A percentile compares a stretch with the other conserved stretches of the same genome.
phyloP scores from a whole-genome alignment of 2,797 vertebrate genomes.

The Melanotaenia pygmaea region DNA sequence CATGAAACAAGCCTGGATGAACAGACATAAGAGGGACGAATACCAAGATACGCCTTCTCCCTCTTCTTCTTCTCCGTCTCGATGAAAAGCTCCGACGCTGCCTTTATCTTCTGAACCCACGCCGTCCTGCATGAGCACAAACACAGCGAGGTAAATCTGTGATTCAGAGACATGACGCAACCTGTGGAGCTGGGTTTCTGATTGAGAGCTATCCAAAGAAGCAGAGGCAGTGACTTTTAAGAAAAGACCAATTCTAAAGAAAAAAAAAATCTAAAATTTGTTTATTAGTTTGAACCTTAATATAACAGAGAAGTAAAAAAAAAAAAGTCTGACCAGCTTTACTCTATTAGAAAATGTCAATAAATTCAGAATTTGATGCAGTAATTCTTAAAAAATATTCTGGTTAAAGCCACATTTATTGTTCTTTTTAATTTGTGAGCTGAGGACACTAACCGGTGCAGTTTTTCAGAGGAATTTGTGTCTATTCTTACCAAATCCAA shows the following conservation, averaged over 20 bases:
- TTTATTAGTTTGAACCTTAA: background rate
- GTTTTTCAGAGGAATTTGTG: no score
- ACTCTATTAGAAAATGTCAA: background rate
- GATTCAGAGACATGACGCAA: background rate
- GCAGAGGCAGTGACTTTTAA: no score
- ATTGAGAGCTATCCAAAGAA: no score
- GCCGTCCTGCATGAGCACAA: constrained; percentile 87
- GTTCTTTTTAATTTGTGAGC: background rate
- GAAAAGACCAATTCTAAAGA: no score
- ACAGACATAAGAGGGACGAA: no score
- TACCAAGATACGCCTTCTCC: constrained; percentile 97
- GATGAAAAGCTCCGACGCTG: constrained; percentile 97
- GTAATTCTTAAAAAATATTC: background rate
- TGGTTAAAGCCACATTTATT: no score
- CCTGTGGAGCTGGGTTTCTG: background rate
- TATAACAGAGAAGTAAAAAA: no score
- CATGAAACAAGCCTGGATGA: background rate
- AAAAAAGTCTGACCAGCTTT: background rate
- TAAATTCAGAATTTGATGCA: background rate
- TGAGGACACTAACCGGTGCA: background rate
- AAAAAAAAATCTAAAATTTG: no score
- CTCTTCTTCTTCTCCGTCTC: constrained; percentile 99
- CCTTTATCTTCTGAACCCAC: constrained; percentile 99
- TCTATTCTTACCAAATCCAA: no score
- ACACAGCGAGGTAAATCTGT: background rate